Conservation (phyloP, 2,113 vertebrate species). For the Anthoscopus minutus region DNA sequence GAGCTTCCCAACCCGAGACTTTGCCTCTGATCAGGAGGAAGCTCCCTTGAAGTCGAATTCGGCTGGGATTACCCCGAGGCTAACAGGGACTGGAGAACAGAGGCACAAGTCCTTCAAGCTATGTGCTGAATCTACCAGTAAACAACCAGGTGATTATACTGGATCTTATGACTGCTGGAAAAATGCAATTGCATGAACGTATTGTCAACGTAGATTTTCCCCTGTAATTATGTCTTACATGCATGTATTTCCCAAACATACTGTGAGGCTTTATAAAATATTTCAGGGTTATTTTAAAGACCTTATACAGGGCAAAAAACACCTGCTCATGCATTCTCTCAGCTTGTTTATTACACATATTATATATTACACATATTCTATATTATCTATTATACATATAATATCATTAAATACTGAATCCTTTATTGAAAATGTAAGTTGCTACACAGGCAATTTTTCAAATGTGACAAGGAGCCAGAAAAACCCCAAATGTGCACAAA, state of each 20-base stretch:
- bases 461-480: background rate
- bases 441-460: background rate
- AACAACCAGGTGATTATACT: background rate
- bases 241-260: background rate
- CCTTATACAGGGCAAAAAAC: background rate
- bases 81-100: no score
- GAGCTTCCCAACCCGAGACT: no score
- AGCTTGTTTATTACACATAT: no score
- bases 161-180: background rate
- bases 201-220: background rate
- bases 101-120: no score
- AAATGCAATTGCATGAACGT: background rate
- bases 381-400: no score
- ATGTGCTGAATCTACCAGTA: background rate
- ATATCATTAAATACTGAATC: background rate
- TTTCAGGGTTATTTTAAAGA: background rate
- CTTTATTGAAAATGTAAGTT: background rate
- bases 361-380: no score
- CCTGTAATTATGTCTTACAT: background rate
- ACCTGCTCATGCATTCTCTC: background rate
- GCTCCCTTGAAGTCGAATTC: no score
- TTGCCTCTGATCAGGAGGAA: no score
- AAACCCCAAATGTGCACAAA: background rate
- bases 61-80: no score
- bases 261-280: background rate